phyloP scores from a whole-genome alignment of 2,113 vertebrate species.

The Carlito syrichta region DNA sequence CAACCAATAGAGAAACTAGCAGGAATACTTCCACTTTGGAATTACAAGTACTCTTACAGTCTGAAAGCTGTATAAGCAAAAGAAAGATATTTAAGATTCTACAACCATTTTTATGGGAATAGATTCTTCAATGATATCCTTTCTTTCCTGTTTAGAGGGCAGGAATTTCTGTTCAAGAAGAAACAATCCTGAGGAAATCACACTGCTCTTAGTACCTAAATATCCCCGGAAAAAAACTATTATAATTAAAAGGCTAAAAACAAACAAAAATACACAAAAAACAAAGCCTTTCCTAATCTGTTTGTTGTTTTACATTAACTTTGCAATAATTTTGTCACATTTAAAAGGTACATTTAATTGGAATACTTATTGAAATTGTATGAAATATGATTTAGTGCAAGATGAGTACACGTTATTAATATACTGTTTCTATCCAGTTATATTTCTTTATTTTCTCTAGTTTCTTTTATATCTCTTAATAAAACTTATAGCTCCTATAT shows the following conservation, averaged over 20 bases:
- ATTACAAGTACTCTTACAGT: background rate
- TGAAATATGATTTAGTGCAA: background rate
- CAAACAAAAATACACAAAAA: background rate
- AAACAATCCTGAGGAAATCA: slow-evolving; percentile 20
- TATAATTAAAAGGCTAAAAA: background rate
- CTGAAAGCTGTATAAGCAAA: background rate
- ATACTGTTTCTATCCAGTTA: background rate
- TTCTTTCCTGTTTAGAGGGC: background rate
- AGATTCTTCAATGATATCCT: background rate
- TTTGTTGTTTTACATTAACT: background rate
- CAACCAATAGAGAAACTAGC: background rate
- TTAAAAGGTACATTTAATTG: background rate
- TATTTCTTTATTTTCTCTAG: background rate
- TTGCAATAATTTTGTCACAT: background rate
- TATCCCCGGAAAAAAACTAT: background rate
- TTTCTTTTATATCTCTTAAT: background rate
- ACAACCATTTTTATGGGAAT: background rate
- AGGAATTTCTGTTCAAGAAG: background rate
- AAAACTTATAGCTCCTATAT: background rate
- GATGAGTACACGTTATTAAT: background rate
- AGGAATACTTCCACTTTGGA: background rate
- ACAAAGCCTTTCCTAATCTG: background rate
- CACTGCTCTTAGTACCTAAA: background rate
- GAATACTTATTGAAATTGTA: background rate
- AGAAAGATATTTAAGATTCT: background rate